Base-by-base conservation (phyloP, 2,797 vertebrate species). In the Fistularia tabacaria region DNA sequence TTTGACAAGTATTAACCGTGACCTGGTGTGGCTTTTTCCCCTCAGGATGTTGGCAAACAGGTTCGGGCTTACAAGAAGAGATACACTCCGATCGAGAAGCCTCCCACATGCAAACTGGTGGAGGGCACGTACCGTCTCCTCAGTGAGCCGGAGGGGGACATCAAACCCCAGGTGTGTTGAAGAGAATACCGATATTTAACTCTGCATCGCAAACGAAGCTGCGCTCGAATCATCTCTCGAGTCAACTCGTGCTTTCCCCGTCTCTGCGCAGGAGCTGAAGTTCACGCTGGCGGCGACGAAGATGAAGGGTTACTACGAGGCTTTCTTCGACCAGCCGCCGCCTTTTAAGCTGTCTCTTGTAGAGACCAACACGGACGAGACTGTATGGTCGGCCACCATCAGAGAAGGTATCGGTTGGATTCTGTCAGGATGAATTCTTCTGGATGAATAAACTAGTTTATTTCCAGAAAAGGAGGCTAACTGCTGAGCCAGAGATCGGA, bases 401-500 rank as follows among this genome's bases (percentile, higher is more conserved):
- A 86, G 94, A 73, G 92, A 92, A 82, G 91, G 92, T 94, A 85
- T n/a, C n/a, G n/a, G n/a, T n/a, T n/a, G n/a, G n/a, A n/a, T n/a
- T n/a, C n/a, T n/a, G n/a, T n/a, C n/a, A n/a, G n/a, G n/a, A n/a
- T n/a, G n/a, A n/a, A n/a, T n/a, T n/a, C n/a, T n/a, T 25, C 25
- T 25, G 25, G 25, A 3, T 25, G 25, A n/a, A n/a, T n/a, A n/a
- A n/a, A n/a, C n/a, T 25, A 5, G 25, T 25, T 25, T 25, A 25
- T 3, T 5, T 25, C 25, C 25, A 25, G 25, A 25, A 25, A 25
- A 25, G 25, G 25, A 25, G 25, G 25, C 25, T 25, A 25, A 25
- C 25, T 25, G 2, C 25, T 25, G n/a, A n/a, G n/a, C n/a, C n/a
- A n/a, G n/a, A n/a, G n/a, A n/a, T n/a, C n/a, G n/a, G n/a, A n/a